Percentiles rank a stretch among this genome's conserved stretches.
These are phyloP conservation scores for Heliocidaris tuberculata DNA, from an alignment of 35 echinoderm and acorn worm genomes.

Conservation along the genomic window DNA sequence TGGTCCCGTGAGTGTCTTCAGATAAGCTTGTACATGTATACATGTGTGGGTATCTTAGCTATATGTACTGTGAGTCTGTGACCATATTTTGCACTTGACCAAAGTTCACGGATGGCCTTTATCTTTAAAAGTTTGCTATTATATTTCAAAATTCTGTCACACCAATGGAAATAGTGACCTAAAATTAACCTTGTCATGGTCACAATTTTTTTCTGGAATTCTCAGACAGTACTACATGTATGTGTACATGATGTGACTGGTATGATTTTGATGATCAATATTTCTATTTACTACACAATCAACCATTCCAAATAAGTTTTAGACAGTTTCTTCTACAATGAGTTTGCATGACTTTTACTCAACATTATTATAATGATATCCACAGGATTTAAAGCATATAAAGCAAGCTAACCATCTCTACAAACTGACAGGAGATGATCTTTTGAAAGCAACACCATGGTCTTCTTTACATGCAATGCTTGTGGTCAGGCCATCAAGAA, in stretches of 20 bases:
- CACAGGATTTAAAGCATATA: neutral
- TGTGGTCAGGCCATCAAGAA: conserved; percentile 93
- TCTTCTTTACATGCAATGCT: conserved; percentile 94
- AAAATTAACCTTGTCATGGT: neutral
- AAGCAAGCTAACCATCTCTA: neutral
- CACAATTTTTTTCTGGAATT: neutral
- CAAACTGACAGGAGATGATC: neutral
- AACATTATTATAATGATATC: neutral
- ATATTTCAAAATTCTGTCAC: neutral
- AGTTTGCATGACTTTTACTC: no score
- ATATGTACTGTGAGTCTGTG: neutral
- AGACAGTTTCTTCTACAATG: no score
- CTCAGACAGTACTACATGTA: no score
- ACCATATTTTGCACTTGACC: neutral
- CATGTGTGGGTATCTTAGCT: no score
- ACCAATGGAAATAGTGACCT: neutral
- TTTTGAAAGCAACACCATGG: conserved; percentile 54
- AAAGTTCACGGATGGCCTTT: neutral
- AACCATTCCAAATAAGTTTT: no score
- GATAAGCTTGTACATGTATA: no score
- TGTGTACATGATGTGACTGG: neutral
- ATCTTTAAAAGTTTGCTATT: neutral
- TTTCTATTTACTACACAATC: no score
- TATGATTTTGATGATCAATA: no score
- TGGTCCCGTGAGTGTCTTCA: no score